Evolutionary conservation across 1,140 invertebrate genomes (phyloP), one percentile per base, ranked within the genome.

Genomic region (Drosophila takahashii): DNA sequence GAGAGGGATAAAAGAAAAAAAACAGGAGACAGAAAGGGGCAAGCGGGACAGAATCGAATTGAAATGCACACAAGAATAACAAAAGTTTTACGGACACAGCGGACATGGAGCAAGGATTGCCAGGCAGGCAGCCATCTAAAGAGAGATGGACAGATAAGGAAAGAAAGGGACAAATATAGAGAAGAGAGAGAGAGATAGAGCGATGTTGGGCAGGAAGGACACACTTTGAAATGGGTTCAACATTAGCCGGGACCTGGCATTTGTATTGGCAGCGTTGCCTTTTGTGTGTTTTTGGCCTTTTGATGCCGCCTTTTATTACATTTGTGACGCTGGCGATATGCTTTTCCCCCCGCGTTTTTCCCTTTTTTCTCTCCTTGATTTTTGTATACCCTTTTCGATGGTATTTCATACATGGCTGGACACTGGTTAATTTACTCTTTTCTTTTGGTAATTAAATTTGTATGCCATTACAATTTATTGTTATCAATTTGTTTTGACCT

Each of bases 161-260:
- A 18, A 29, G 26, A 37, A 37, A 16, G n/a, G 10, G 47, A 32
- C 27, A 7, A 37, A 27, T 39, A 56, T 22, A 13, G 11, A 16
- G 44, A n/a, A 32, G 7, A 13, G 9, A 15, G 26, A 3, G 13
- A 18, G 42, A 32, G 6, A 7, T 18, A 18, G 15, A 18, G 22
- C 15, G 36, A n/a, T 22, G 22, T 37, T 32, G 52, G 61, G 52
- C 61, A 56, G 62, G 67, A 71, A 71, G 75, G 75, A 70, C 74
- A 77, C 58, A 78, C 74, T 78, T 78, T 78, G 75, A 78, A 78
- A 78, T 78, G 74, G 75, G 75, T 78, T 78, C 74, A 77, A 57
- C 73, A 77, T 78, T 70, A 71, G 62, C 61, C 72, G 36, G 41
- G 52, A 71, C 61, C 62, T 45, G 47, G 48, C 53, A 77, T 77